Conservation (phyloP, 2,888 invertebrate species). For the Tholera decimalis region DNA sequence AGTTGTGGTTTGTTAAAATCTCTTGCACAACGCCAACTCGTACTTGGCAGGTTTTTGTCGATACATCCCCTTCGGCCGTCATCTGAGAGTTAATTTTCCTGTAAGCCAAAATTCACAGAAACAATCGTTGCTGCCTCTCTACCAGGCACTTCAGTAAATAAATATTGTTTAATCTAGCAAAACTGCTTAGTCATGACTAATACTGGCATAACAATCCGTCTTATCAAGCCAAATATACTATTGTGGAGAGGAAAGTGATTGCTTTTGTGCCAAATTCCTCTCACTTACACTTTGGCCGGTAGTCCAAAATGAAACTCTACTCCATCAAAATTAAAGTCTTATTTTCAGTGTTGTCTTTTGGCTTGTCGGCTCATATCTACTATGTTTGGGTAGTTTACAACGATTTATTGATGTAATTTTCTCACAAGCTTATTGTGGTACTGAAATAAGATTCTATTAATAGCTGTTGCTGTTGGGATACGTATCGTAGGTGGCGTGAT, state of each 20-base stretch:
- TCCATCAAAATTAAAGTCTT: rapidly evolving
- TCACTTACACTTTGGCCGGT: background rate
- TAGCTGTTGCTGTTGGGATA: constrained; percentile 34
- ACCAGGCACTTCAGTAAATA: background rate
- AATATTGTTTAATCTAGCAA: constrained; percentile 32
- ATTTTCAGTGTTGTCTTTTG: background rate
- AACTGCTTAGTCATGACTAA: constrained; percentile 14
- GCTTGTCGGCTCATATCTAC: constrained; percentile 7
- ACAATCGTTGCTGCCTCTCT: background rate
- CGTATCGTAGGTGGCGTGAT: constrained; percentile 56
- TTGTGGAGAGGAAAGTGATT: constrained; percentile 33
- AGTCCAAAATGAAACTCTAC: constrained; percentile 29
- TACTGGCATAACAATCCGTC: constrained; percentile 41
- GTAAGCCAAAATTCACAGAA: background rate
- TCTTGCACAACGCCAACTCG: too few species aligned
- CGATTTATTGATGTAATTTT: constrained; percentile 25
- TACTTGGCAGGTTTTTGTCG: too few species aligned
- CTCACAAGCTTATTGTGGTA: constrained; percentile 12
- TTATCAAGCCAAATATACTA: constrained; percentile 51
- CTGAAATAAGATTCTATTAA: constrained; percentile 33
- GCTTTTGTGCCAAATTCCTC: constrained; percentile 50
- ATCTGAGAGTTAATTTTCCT: too few species aligned
- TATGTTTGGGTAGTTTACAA: constrained; percentile 15
- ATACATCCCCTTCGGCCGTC: too few species aligned
- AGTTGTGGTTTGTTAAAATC: too few species aligned